A percentile compares a stretch with the other conserved stretches of the same genome.
These are phyloP conservation scores for Actinernus sp. DNA, from an alignment of 92 coral and sea anemone genomes.

Conservation along the genomic window DNA sequence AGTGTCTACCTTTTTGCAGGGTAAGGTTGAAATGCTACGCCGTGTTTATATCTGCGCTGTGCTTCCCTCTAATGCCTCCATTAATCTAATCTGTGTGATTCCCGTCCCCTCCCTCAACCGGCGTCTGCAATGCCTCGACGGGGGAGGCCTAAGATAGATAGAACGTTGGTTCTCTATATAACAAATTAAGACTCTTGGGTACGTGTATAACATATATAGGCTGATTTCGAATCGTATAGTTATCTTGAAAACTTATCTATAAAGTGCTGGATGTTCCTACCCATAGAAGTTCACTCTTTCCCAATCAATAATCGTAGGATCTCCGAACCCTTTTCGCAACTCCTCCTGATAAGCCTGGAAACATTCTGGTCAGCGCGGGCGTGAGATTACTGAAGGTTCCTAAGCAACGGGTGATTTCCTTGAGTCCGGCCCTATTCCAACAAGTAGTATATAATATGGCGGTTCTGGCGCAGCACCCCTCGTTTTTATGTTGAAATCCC, in stretches of 20 bases:
- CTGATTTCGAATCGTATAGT: too few relatives aligned
- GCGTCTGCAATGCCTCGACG: slow-evolving; percentile 44
- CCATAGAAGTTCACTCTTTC: too few relatives aligned
- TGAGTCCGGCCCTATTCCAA: too few relatives aligned
- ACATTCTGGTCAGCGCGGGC: slow-evolving; percentile 85
- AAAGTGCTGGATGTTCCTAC: too few relatives aligned
- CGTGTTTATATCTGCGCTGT: slow-evolving; percentile 54
- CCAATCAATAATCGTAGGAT: too few relatives aligned
- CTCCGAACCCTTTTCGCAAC: slow-evolving; percentile 37
- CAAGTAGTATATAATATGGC: too few relatives aligned
- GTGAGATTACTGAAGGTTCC: slow-evolving; percentile 80
- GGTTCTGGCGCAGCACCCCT: too few relatives aligned
- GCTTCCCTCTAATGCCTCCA: slow-evolving; percentile 32
- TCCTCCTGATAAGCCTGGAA: slow-evolving; percentile 19
- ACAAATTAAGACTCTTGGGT: slow-evolving; percentile 86
- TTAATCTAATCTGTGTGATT: slow-evolving; percentile 28
- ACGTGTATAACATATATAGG: slow-evolving; percentile 3
- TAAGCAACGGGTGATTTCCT: slow-evolving; percentile 62
- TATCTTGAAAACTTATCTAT: too few relatives aligned
- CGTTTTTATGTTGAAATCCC: too few relatives aligned
- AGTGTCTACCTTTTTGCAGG: too few relatives aligned
- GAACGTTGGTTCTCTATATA: slow-evolving; percentile 71
- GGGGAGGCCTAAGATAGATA: slow-evolving; percentile 26
- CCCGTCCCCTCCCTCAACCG: slow-evolving; percentile 60
- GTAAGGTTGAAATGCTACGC: slow-evolving; percentile 83